These are phyloP conservation scores for Pachypanchax playfairii DNA, from an alignment of 2,113 vertebrate species.

Conservation along the genomic window DNA sequence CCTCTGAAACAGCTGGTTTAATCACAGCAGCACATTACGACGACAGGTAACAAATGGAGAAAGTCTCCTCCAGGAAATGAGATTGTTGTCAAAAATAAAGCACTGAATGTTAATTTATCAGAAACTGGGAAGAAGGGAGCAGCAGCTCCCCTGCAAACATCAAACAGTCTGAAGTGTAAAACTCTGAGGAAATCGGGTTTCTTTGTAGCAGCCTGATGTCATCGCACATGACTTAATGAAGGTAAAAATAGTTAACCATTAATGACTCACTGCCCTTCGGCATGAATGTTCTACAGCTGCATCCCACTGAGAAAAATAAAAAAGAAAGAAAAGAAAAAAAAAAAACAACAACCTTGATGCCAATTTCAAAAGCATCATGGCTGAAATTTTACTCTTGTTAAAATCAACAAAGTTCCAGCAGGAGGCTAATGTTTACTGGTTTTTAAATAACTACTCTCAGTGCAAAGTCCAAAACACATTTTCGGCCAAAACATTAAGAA, in stretches of 20 bases:
- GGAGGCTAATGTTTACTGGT: neutral
- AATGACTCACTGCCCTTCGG: neutral
- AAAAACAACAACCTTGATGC: fast-evolving
- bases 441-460: neutral
- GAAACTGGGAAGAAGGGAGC: neutral
- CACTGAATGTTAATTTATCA: neutral
- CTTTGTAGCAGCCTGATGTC: neutral
- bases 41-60: neutral
- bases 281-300: neutral
- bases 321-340: neutral
- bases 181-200: neutral
- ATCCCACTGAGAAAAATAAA: neutral
- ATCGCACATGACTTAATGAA: neutral
- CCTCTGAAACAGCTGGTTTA: neutral
- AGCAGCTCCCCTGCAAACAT: neutral
- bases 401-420: neutral
- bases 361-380: neutral
- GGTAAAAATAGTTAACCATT: neutral
- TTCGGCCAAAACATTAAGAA: neutral
- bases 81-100: conserved; percentile 1
- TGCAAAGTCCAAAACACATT: neutral
- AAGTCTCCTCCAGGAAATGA: neutral
- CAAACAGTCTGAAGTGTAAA: neutral
- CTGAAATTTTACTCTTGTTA: neutral
- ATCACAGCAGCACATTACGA: neutral